Base-by-base conservation (phyloP, 2,113 vertebrate genomes). In the Elaphurus davidianus region DNA sequence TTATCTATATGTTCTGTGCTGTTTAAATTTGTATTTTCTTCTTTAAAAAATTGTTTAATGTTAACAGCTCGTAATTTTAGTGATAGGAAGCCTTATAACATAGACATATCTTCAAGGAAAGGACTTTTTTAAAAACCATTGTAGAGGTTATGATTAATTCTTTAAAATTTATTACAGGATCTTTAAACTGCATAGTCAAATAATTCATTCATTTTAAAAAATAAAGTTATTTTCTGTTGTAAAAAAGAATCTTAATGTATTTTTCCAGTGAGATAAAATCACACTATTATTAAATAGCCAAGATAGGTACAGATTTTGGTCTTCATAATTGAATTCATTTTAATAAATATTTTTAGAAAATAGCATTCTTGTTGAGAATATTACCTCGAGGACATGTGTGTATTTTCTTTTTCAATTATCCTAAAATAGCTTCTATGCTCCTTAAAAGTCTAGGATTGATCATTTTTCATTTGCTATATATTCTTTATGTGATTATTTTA, bases 401-500 rank as follows among this genome's bases (percentile, higher is more conserved):
- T 96, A 45, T 91, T 96, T 83, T 95, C 16, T 67, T 86, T 86
- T 90, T 40, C 45, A 79, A 78, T 91, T 97, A 62, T 94, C 67
- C 59, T 93, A 47, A 96, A 94, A 79, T 95, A 96, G 47, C 64
- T 47, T 14, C 55, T 71, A 0, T 87, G 23, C 19, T 78, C 43
- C 36, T 94, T 89, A 64, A 92, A 96, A 95, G 40, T 87, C 78
- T 95, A n/a, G 11, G 13, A 57, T 86, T 86, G 83, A 90, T 27
- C 54, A 60, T 91, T 94, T 92, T 97, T 90, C 43, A 67, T 94
- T 91, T 97, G 47, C 52, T 97, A 27, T 97, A 17, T 76, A 23
- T 92, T 94, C 71, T 90, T 90, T 55, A 14, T 92, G 15, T 95
- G 64, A 92, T 90, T 95, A 87, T 92, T 96, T 97, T 84, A 96